Base-by-base conservation (phyloP, 2,888 invertebrate species). In the Ecdyonurus torrentis region DNA sequence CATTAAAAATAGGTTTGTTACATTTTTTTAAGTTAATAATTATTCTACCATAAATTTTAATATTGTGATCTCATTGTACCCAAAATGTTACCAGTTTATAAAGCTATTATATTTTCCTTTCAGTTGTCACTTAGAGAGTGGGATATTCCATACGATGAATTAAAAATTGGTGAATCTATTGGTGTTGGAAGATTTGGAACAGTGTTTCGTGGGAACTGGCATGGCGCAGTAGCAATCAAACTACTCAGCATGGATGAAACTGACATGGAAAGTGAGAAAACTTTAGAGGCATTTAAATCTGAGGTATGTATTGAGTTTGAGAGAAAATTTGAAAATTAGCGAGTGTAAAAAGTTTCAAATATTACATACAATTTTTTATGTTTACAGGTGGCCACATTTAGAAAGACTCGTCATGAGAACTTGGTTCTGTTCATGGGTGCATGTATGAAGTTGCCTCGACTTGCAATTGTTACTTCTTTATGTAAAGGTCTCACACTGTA, bases 361-460 rank as follows among this genome's bases (percentile, higher is more conserved):
- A 55, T 53, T 52, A 55, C 59, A 20, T 7, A 23, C 2, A 23
- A 10, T n/a, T 25, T 63, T 15, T 19, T 22, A 23, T 58, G 1
- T 19, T 67, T 68, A 22, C 71, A 89, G 87, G 91, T 94, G 70
- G 91, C 93, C 61, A 95, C 91, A 70, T 91, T 98, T 77, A 86
- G 96, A 65, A 98, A 98, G 78, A 97, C 98, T 5, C 84, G 99
- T 0, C 99, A 99, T 77, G 98, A 98, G 76, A 99, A 99, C 80
- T 78, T 99, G 67, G 95, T 98, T 62, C 82, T 99, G 61, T 99
- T 99, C 78, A 96, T 98, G 93, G 99, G 99, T 66, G 98, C 97
- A 67, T 98, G 97, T 75, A 95, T 97, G 92, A 96, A 97, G 77
- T 94, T 94, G 66, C 95, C 96, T 25, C 85, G 89, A 68, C 81